Evolutionary conservation across 2,888 invertebrate species (phyloP).

Genomic region (Tipula confusa): DNA sequence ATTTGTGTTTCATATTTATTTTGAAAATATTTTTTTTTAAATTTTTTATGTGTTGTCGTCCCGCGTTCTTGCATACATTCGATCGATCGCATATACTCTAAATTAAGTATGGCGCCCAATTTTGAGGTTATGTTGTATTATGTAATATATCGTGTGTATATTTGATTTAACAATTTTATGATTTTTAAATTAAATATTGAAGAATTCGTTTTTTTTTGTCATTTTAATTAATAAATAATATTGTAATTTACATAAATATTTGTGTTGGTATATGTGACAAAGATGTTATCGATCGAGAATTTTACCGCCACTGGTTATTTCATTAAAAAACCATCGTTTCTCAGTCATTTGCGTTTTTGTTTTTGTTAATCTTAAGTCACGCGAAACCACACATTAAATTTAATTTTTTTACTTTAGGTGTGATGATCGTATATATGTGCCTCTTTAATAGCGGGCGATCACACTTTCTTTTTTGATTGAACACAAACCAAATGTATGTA

Average conservation of each 20-base stretch:
- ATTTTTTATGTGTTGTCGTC: background rate
- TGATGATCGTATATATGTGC: background rate
- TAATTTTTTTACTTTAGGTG: background rate
- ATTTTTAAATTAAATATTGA: constrained; percentile 4
- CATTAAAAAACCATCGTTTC: background rate
- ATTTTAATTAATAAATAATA: background rate
- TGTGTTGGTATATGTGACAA: background rate
- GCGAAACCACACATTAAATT: background rate
- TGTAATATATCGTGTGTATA: background rate
- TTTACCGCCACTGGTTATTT: constrained; percentile 5
- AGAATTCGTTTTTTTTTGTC: background rate
- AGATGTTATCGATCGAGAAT: background rate
- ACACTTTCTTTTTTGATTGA: background rate
- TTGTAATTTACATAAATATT: background rate
- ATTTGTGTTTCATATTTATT: background rate
- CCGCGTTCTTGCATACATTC: background rate
- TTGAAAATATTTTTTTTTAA: background rate
- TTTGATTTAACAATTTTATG: background rate
- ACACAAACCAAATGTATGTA: background rate
- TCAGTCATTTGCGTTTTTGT: background rate
- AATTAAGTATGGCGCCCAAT: constrained; percentile 20
- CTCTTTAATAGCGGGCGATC: background rate
- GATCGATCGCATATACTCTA: background rate
- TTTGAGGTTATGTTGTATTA: background rate
- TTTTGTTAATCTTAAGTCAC: background rate